Evolutionary conservation across 2,113 vertebrate genomes (phyloP).

Genomic region (Tetraodon nigroviridis): DNA sequence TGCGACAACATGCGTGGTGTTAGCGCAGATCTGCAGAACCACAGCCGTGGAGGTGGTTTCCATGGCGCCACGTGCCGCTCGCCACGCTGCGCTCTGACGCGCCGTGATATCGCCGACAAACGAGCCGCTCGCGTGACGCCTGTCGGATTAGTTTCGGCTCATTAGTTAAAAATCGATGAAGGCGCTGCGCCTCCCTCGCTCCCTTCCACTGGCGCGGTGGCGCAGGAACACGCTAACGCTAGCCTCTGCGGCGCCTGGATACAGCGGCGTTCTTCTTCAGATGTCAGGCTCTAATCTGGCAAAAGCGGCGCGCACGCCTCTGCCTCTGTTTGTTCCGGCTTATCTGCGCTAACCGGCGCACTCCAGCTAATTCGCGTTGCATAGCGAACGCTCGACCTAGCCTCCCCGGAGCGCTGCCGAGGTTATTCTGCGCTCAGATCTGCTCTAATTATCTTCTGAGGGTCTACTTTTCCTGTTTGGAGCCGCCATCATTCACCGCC

Average conservation of each 20-base stretch:
- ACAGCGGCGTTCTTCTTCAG: background rate
- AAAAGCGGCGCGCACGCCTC: conserved; percentile 11
- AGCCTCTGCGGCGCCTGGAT: too few relatives aligned
- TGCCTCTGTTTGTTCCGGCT: conserved; percentile 26
- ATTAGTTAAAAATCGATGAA: too few relatives aligned
- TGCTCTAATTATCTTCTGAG: conserved; percentile 62
- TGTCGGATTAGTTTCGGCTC: too few relatives aligned
- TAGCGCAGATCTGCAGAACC: background rate
- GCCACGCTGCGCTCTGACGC: too few relatives aligned
- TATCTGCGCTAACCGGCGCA: conserved; percentile 38
- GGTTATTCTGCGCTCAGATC: conserved; percentile 51
- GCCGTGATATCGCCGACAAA: background rate
- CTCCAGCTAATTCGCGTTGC: conserved; percentile 59
- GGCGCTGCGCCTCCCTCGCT: too few relatives aligned
- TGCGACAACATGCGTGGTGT: too few relatives aligned
- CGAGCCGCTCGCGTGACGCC: too few relatives aligned
- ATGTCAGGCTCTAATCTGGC: conserved; percentile 24
- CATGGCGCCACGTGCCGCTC: too few relatives aligned
- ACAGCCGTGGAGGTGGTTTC: too few relatives aligned
- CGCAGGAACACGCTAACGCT: background rate
- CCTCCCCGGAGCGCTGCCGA: conserved; percentile 50
- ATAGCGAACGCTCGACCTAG: conserved; percentile 51
- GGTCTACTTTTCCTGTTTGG: conserved; percentile 52
- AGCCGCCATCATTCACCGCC: conserved; percentile 59
- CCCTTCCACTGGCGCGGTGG: too few relatives aligned